Evolutionary conservation across 2,888 invertebrate genomes (phyloP).

Genomic region (Pterostichus niger): DNA sequence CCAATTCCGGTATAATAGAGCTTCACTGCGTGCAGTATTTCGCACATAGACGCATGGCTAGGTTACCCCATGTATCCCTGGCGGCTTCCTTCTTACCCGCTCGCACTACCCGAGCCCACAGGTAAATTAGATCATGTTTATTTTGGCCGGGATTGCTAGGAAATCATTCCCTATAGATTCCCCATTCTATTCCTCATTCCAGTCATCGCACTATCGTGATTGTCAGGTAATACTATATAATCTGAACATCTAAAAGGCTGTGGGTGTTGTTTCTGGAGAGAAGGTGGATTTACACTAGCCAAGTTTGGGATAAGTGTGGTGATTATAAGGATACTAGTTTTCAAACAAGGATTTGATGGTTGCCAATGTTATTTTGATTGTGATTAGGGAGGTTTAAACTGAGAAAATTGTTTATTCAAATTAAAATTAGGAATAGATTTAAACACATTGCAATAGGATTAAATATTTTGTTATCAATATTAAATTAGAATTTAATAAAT

Average conservation of each 20-base stretch:
- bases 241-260: conserved; percentile 16
- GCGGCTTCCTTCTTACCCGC: neutral
- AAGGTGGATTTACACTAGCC: conserved; percentile 14
- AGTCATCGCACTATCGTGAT: neutral
- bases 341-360: conserved; percentile 21
- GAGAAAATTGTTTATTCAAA: too few species aligned
- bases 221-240: conserved; percentile 28
- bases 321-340: conserved; percentile 30
- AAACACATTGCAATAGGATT: too few species aligned
- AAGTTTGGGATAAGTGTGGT: conserved; percentile 28
- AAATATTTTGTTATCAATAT: too few species aligned
- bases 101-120: neutral
- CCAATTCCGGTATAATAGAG: conserved; percentile 29
- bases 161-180: conserved; percentile 30
- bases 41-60: neutral
- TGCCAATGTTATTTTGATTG: neutral
- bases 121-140: conserved; percentile 25
- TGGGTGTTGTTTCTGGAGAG: neutral
- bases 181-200: neutral
- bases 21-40: neutral
- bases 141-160: conserved; percentile 12
- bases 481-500: too few species aligned
- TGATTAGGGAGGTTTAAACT: too few species aligned
- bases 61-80: neutral
- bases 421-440: too few species aligned